Percentiles rank a stretch among this genome's conserved stretches.
Evolutionary conservation across 1,140 invertebrate genomes (phyloP).

Genomic region (Atta cephalotes): DNA sequence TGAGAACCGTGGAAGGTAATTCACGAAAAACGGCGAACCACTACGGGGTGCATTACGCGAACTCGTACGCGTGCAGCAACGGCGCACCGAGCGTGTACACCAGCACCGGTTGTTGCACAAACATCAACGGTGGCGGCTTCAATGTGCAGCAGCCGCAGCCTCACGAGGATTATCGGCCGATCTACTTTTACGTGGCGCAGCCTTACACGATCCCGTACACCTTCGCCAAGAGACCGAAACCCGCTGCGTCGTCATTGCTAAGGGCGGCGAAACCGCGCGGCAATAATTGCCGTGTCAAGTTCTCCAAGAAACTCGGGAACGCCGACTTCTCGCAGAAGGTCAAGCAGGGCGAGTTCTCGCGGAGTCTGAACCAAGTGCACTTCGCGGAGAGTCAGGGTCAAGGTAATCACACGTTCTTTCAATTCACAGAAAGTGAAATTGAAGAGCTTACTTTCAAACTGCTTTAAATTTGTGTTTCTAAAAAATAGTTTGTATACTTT

Average conservation of each 20-base stretch:
- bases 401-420: conserved; percentile 70
- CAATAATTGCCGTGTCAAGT: conserved; percentile 81
- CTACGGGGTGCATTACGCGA: conserved; percentile 82
- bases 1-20: conserved; percentile 82
- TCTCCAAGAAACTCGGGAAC: conserved; percentile 82
- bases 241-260: conserved; percentile 72
- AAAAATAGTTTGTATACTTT: not conserved
- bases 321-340: conserved; percentile 84
- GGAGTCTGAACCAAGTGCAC: conserved; percentile 83
- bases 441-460: not conserved
- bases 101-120: conserved; percentile 65
- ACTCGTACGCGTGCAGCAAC: conserved; percentile 83
- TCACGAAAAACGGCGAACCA: conserved; percentile 85
- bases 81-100: conserved; percentile 81
- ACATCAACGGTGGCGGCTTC: conserved; percentile 60
- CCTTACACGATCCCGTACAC: conserved; percentile 85
- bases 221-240: conserved; percentile 82
- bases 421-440: not conserved
- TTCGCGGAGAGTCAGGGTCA: conserved; percentile 80
- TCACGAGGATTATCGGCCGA: conserved; percentile 83
- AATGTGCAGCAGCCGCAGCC: conserved; percentile 72
- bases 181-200: conserved; percentile 85
- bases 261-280: conserved; percentile 74
- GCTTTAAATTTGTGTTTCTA: not conserved
- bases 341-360: conserved; percentile 84